A percentile compares a stretch with the other conserved stretches of the same genome.
phyloP scores from a whole-genome alignment of 1,140 invertebrate species.

The Drosophila arawakana region DNA sequence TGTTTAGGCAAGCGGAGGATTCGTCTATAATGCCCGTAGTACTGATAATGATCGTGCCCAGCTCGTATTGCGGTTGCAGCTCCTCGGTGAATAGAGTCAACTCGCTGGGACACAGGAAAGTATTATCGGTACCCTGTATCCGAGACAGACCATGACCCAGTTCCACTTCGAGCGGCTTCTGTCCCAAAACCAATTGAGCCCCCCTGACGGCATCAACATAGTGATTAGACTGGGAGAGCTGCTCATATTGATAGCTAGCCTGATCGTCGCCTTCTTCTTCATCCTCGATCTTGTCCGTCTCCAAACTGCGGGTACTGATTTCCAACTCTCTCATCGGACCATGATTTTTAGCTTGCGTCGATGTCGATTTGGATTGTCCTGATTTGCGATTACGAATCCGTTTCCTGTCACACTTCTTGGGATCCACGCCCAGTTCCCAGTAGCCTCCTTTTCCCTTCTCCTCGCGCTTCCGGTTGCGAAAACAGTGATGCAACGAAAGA shows the following conservation, averaged over 20 bases:
- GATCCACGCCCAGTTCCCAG: constrained; percentile 81
- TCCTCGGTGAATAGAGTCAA: constrained; percentile 12
- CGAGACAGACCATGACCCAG: constrained; percentile 7
- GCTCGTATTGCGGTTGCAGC: constrained; percentile 50
- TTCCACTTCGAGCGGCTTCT: constrained; percentile 11
- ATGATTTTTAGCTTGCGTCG: constrained; percentile 4
- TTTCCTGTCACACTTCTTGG: constrained; percentile 77
- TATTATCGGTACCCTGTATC: neutral
- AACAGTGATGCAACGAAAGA: constrained; percentile 80
- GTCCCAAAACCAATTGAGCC: neutral
- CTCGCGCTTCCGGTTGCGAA: constrained; percentile 79
- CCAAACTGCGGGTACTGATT: neutral
- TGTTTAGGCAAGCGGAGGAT: constrained; percentile 32
- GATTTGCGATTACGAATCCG: constrained; percentile 77
- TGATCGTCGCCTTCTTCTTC: too few relatives aligned
- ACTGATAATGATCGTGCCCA: constrained; percentile 59
- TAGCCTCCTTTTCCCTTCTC: constrained; percentile 83
- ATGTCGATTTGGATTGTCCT: constrained; percentile 27
- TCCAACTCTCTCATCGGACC: neutral
- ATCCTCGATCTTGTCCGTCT: too few relatives aligned
- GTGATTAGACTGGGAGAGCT: neutral
- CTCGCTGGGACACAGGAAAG: constrained; percentile 11
- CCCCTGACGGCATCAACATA: neutral
- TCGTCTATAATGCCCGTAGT: constrained; percentile 33
- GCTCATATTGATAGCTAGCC: neutral